These are phyloP conservation scores for Porites evermanni DNA, from an alignment of 92 coral and sea anemone species.

Conservation along the genomic window DNA sequence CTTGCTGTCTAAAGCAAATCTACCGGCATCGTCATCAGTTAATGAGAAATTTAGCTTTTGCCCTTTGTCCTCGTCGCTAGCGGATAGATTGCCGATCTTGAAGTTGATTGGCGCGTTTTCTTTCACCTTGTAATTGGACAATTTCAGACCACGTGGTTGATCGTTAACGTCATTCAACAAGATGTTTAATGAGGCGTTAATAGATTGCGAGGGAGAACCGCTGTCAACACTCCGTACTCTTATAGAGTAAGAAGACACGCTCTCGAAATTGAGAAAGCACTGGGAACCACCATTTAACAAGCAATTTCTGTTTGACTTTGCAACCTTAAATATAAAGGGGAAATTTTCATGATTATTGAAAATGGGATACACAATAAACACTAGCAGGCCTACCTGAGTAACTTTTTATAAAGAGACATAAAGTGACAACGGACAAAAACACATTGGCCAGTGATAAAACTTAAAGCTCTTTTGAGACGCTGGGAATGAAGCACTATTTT, in stretches of 20 bases:
- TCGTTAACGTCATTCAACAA: conserved; percentile 73
- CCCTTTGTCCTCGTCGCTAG: conserved; percentile 80
- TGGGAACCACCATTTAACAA: conserved; percentile 70
- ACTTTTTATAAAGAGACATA: too few relatives aligned
- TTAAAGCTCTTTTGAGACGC: too few relatives aligned
- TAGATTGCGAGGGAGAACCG: conserved; percentile 79
- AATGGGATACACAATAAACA: too few relatives aligned
- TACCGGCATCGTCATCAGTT: conserved; percentile 75
- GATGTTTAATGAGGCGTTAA: conserved; percentile 56
- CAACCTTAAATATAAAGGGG: conserved; percentile 50
- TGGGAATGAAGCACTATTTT: too few relatives aligned
- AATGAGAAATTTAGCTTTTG: conserved; percentile 76
- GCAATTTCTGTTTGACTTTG: conserved; percentile 75
- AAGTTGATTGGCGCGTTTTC: conserved; percentile 82
- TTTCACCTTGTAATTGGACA: conserved; percentile 76
- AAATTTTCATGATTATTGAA: neutral
- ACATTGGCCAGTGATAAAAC: too few relatives aligned
- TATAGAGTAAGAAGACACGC: conserved; percentile 54
- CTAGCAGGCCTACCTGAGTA: too few relatives aligned
- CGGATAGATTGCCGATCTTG: conserved; percentile 71
- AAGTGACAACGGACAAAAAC: too few relatives aligned
- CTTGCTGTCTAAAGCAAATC: conserved; percentile 67
- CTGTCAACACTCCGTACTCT: conserved; percentile 86
- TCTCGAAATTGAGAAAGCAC: conserved; percentile 77
- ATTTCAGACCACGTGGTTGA: conserved; percentile 77